A percentile compares a stretch with the other conserved stretches of the same genome.
These are phyloP conservation scores for Chaetodon trifascialis DNA, from an alignment of 2,113 vertebrate genomes.

Conservation along the genomic window DNA sequence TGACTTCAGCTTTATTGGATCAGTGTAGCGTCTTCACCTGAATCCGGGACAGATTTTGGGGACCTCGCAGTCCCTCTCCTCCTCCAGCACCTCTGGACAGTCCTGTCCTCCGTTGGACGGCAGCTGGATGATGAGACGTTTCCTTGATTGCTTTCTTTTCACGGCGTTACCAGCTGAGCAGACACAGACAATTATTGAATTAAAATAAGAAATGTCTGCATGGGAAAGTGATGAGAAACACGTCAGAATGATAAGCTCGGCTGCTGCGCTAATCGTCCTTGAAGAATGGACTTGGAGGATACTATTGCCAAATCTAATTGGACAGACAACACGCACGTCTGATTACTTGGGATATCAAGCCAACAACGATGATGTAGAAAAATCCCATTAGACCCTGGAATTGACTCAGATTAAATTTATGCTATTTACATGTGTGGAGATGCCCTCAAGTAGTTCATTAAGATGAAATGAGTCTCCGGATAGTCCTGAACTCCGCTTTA, in stretches of 20 bases:
- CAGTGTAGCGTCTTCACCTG: conserved; percentile 83
- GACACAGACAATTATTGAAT: conserved; percentile 30
- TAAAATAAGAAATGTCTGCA: conserved; percentile 15
- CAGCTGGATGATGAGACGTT: conserved; percentile 91
- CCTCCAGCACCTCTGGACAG: conserved; percentile 91
- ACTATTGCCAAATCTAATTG: conserved; percentile 33
- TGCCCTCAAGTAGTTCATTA: conserved; percentile 55
- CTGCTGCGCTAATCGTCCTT: conserved; percentile 26
- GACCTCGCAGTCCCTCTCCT: conserved; percentile 91
- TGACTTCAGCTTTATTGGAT: neutral
- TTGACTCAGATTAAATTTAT: conserved; percentile 42
- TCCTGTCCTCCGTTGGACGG: conserved; percentile 93
- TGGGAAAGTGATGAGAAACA: conserved; percentile 40
- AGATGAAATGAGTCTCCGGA: conserved; percentile 39
- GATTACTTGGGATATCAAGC: conserved; percentile 32
- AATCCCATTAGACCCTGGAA: conserved; percentile 45
- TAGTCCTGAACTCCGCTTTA: conserved; percentile 34
- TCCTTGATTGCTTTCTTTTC: conserved; percentile 88
- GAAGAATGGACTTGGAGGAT: conserved; percentile 32
- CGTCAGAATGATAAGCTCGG: conserved; percentile 32
- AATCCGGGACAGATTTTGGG: conserved; percentile 88
- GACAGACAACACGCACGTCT: conserved; percentile 19
- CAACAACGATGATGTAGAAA: conserved; percentile 44
- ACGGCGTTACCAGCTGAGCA: conserved; percentile 81
- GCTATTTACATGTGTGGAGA: conserved; percentile 41